Evolutionary conservation across 2,797 vertebrate species (phyloP), one percentile per base, ranked within the genome.

Genomic region (Bradypus variegatus): DNA sequence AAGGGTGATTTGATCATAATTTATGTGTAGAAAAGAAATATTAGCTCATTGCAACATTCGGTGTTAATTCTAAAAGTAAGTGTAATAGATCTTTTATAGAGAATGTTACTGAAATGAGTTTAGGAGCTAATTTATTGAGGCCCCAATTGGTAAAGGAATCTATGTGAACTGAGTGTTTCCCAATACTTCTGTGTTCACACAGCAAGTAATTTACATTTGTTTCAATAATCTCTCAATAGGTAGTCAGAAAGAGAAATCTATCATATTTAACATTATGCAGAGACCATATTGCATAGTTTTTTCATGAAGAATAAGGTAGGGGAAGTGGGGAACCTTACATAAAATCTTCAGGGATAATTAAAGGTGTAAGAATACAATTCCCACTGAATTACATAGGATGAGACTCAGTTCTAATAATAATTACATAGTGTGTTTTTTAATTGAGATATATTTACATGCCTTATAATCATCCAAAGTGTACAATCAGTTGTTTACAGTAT

Each of bases 301-400:
- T 60, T 64, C 67, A 75, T 78, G 60, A 88, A 45, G 11, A 88
- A 69, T 55, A 48, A 89, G 11, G 50, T 88, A 92, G 62, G 84
- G 48, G 86, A 87, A 88, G 18, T 48, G 11, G 36, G 50, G 88
- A 91, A 31, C 8, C 45, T 79, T 77, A 81, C 55, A 38, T 78
- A 87, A 92, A 93, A 75, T 36, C 62, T 76, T 41, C 13, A 82
- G 38, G 29, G 19, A 19, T 67, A 92, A 88, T 90, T 90, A 84
- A 80, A 90, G 16, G 15, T 3, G 36, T 78, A 41, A 82, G 67
- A 90, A 73, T 82, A 93, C 86, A 90, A 92, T 82, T 90, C 65
- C n/a, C 77, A 80, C 70, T 90, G 81, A 92, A 90, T 91, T 91
- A 77, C 77, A 89, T 65, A 86, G 80, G 70, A 45, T 72, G 73